phyloP scores from a whole-genome alignment of 1,140 invertebrate species.

The Drosophila mauritiana region DNA sequence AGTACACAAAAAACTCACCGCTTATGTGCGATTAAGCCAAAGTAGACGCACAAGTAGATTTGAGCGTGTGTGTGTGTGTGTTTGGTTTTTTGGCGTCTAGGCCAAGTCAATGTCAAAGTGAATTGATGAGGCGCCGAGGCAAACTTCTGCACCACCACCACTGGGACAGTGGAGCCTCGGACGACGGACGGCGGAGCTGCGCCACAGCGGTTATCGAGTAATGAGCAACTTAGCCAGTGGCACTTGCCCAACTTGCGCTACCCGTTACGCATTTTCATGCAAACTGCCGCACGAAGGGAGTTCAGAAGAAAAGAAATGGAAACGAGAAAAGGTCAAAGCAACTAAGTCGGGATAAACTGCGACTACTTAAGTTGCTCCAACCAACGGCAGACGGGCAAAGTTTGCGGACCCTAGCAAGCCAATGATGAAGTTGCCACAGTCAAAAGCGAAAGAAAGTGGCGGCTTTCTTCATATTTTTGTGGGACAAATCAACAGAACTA shows the following conservation, averaged over 20 bases:
- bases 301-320: constrained; percentile 10
- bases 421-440: not conserved
- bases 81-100: constrained; percentile 44
- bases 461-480: not conserved
- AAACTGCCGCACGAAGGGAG: constrained; percentile 41
- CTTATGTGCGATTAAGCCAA: constrained; percentile 82
- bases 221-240: constrained; percentile 45
- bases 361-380: constrained; percentile 69
- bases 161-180: constrained; percentile 6
- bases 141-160: constrained; percentile 52
- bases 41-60: constrained; percentile 46
- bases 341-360: constrained; percentile 74
- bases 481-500: not conserved
- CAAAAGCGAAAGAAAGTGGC: not conserved
- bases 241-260: not conserved
- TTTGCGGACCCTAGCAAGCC: constrained; percentile 6
- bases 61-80: constrained; percentile 37
- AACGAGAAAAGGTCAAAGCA: constrained; percentile 67
- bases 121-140: constrained; percentile 73
- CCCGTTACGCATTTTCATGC: constrained; percentile 48
- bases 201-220: constrained; percentile 45
- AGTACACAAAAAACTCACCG: constrained; percentile 76
- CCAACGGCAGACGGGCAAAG: constrained; percentile 71
- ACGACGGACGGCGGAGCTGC: constrained; percentile 36
- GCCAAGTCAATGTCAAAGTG: constrained; percentile 70